Evolutionary conservation across 92 coral and sea anemone genomes (phyloP), one percentile per base, ranked within the genome.

Genomic region (Zoanthus sociatus): DNA sequence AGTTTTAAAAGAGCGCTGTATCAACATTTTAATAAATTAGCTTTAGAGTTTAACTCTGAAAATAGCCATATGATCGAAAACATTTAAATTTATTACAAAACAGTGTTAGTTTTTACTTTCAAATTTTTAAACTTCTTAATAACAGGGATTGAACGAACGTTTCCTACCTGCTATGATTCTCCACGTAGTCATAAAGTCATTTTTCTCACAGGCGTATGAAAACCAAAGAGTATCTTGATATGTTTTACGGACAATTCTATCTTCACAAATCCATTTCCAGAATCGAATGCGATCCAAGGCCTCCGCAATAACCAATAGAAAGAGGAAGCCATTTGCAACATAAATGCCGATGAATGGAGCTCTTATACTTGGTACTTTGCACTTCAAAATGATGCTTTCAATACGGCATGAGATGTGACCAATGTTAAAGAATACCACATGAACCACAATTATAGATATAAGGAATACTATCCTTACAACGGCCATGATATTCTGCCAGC

Each of bases 171-270:
- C 69, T 15, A 78, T 10, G 6, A 9, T 32, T 26, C 21, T 78
- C 83, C 83, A 78, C 9, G 26, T 42, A 7, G 20, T 70, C 45
- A 55, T 16, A 16, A 31, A 54, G 14, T 37, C 26, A n/a, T 7
- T 78, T 56, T 78, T 78, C 71, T 78, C 83, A 12, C 83, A 78
- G 11, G 71, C 63, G 63, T 56, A 78, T 33, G 83, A 69, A 33
- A 78, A 78, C 71, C 83, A 78, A 30, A 78, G 83, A 30, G 56
- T 26, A 76, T 76, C 81, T 18, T 53, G 37, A 30, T 76, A 48
- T 3, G 6, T 16, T 45, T 76, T 66, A 21, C 81, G 66, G 20
- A 67, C 61, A 3, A 2, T 2, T 26, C 51, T 76, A 14, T 76
- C 81, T 53, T 30, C 33, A 48, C 81, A 48, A 76, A 76, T 7